Percentiles rank a stretch among this genome's conserved stretches.
These are phyloP conservation scores for Heterocephalus glaber DNA, from an alignment of 2,113 vertebrate genomes.

Conservation along the genomic window DNA sequence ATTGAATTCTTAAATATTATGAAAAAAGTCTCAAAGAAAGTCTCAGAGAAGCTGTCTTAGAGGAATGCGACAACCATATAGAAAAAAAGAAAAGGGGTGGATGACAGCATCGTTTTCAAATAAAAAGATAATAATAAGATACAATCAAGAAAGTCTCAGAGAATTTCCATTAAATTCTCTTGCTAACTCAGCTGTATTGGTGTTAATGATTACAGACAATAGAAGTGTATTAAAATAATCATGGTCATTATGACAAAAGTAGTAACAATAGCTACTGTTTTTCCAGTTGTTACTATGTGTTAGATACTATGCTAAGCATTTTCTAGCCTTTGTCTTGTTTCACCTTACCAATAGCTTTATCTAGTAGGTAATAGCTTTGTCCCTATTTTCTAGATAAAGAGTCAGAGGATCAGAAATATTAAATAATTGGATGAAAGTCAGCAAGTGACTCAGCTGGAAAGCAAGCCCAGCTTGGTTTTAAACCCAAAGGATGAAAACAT, in stretches of 20 bases:
- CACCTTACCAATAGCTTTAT: not conserved
- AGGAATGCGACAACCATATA: not conserved
- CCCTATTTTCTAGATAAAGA: not conserved
- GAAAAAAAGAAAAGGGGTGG: not conserved
- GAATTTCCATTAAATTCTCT: not conserved
- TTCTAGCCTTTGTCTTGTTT: not conserved
- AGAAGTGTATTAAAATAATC: not conserved
- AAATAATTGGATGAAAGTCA: not conserved
- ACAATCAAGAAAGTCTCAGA: not conserved
- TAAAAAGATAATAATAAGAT: not conserved
- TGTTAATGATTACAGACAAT: not conserved
- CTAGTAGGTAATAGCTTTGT: not conserved
- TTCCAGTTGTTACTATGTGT: not conserved
- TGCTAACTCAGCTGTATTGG: not conserved
- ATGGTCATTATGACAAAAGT: not conserved
- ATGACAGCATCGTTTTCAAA: not conserved
- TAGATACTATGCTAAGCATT: not conserved
- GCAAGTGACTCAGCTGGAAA: not conserved
- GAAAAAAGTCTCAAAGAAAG: not conserved
- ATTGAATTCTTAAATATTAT: not conserved
- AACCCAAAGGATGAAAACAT: not conserved
- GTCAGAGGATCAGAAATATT: not conserved
- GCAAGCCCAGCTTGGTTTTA: not conserved
- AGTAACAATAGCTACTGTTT: not conserved
- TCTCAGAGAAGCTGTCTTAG: not conserved